Conservation (phyloP, 1,140 invertebrate genomes). For the Polyergus mexicanus region DNA sequence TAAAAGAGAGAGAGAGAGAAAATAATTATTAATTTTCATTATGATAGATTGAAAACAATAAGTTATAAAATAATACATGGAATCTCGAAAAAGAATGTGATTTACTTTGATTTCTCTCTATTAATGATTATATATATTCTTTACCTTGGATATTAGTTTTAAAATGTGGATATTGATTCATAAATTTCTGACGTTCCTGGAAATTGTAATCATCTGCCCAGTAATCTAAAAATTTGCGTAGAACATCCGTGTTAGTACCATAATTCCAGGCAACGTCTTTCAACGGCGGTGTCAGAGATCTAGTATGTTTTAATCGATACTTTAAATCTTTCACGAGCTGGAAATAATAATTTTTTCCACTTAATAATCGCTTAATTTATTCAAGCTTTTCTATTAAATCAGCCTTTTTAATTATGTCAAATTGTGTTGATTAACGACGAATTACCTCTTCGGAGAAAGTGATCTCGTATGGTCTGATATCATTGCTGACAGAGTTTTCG, state of each 20-base stretch:
- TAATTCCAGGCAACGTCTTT: conserved; percentile 29
- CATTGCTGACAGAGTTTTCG: not conserved
- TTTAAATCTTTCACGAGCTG: conserved; percentile 35
- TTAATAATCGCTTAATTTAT: not conserved
- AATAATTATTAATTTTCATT: too few species aligned
- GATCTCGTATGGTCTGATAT: conserved; percentile 8
- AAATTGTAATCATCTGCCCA: conserved; percentile 32
- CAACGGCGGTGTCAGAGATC: conserved; percentile 10
- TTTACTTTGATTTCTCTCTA: not conserved
- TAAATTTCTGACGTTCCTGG: not conserved
- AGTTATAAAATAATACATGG: not conserved
- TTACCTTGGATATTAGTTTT: conserved; percentile 39
- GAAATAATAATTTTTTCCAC: not conserved
- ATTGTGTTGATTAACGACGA: not conserved
- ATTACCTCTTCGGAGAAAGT: conserved; percentile 19
- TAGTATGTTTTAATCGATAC: conserved; percentile 26
- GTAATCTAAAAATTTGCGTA: conserved; percentile 14
- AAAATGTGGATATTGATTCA: conserved; percentile 46
- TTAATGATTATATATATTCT: not conserved
- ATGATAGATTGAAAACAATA: not conserved
- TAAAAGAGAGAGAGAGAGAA: too few species aligned
- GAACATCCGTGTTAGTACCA: conserved; percentile 5
- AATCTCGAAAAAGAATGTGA: too few species aligned
- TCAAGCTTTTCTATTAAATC: not conserved
- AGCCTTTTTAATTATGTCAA: not conserved